Evolutionary conservation across 2,113 vertebrate species (phyloP).

Genomic region (Aldabrachelys gigantea): DNA sequence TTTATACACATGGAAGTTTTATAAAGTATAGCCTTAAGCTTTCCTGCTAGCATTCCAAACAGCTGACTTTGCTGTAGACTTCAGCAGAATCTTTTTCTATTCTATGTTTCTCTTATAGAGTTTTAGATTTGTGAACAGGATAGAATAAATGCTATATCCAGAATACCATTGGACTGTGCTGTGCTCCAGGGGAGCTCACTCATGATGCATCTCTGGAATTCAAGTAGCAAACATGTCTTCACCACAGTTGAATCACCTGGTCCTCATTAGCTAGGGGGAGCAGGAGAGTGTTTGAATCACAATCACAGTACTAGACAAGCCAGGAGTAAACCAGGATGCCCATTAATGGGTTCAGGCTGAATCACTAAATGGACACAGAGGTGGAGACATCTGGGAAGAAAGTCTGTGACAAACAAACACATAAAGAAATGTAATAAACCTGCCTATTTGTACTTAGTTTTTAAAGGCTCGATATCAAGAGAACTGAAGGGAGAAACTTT

Average conservation of each 20-base stretch:
- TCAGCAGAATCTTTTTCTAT: not conserved
- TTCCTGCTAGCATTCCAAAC: not conserved
- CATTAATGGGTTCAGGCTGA: not conserved
- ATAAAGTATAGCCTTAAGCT: not conserved
- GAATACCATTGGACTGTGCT: not conserved
- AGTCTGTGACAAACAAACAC: not conserved
- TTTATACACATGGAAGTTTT: not conserved
- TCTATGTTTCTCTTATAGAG: not conserved
- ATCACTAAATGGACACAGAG: not conserved
- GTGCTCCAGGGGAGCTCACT: not conserved
- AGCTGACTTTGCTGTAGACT: not conserved
- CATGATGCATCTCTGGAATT: not conserved
- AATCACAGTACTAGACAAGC: not conserved
- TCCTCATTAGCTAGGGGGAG: not conserved
- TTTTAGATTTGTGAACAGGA: not conserved
- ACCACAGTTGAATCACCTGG: not conserved
- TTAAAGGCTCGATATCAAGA: not conserved
- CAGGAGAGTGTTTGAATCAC: not conserved
- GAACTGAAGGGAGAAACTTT: not conserved
- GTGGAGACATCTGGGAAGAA: not conserved
- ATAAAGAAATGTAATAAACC: not conserved
- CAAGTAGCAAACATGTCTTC: not conserved
- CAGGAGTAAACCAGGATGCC: not conserved
- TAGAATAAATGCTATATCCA: not conserved
- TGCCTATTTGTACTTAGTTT: not conserved